A percentile compares a stretch with the other conserved stretches of the same genome.
These are phyloP conservation scores for Temnothorax ravouxi DNA, from an alignment of 2,888 invertebrate species.

Conservation along the genomic window DNA sequence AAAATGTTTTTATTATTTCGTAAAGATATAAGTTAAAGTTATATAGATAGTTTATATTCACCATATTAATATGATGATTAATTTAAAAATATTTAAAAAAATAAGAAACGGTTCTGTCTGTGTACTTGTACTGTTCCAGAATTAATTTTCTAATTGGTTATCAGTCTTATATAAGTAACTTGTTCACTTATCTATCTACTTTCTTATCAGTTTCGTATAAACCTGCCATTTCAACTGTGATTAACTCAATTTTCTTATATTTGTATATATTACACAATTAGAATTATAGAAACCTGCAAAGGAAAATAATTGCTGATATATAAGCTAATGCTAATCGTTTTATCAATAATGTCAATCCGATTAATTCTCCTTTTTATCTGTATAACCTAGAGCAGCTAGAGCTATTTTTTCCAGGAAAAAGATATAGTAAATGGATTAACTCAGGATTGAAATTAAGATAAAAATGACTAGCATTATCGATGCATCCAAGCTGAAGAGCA, in stretches of 20 bases:
- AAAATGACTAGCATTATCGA: background rate
- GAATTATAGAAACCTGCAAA: background rate
- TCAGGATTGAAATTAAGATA: background rate
- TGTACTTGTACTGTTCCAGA: background rate
- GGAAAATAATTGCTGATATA: background rate
- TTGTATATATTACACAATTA: conserved; percentile 13
- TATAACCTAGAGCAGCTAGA: background rate
- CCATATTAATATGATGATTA: background rate
- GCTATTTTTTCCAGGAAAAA: no score
- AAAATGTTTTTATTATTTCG: background rate
- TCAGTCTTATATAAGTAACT: background rate
- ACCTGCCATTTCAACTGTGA: background rate
- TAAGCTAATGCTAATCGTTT: background rate
- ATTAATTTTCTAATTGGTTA: background rate
- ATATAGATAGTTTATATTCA: background rate
- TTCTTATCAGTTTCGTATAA: background rate
- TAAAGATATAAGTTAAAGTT: background rate
- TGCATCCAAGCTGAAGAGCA: background rate
- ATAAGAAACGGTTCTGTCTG: background rate
- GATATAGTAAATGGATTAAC: background rate
- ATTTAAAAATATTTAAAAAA: background rate
- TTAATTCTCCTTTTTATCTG: background rate
- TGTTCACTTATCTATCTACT: background rate
- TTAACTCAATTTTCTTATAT: background rate
- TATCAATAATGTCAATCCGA: background rate